phyloP scores from a whole-genome alignment of 53 echinoderm and acorn worm species.

The Antedon mediterranea region DNA sequence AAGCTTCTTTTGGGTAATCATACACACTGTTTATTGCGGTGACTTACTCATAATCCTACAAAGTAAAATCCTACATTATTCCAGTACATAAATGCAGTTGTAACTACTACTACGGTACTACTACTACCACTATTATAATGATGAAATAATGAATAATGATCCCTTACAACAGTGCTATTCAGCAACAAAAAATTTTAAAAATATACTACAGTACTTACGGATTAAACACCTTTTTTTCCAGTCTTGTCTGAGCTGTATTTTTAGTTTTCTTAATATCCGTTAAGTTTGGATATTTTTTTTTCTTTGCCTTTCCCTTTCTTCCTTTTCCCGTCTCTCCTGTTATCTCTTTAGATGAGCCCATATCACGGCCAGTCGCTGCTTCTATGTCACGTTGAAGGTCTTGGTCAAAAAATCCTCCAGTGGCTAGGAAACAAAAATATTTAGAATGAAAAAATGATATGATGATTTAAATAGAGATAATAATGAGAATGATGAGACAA shows the following conservation, averaged over 20 bases:
- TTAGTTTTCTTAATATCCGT: slow-evolving; percentile 61
- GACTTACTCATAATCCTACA: too few species aligned
- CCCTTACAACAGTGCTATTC: too few species aligned
- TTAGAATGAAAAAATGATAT: not conserved
- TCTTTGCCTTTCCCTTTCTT: slow-evolving; percentile 65
- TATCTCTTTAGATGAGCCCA: slow-evolving; percentile 13
- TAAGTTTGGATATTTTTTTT: slow-evolving; percentile 72
- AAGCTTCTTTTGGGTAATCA: too few species aligned
- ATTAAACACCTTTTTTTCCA: slow-evolving; percentile 72
- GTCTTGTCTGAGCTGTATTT: slow-evolving; percentile 52
- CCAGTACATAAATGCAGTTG: too few species aligned
- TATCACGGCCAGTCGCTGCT: slow-evolving; percentile 48
- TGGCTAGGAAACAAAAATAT: not conserved
- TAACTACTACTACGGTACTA: too few species aligned
- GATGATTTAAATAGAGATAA: too few species aligned
- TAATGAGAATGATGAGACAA: too few species aligned
- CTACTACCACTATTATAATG: too few species aligned
- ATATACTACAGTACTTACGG: slow-evolving; percentile 39
- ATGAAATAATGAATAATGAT: too few species aligned
- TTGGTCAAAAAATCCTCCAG: slow-evolving; percentile 15
- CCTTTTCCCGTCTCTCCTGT: slow-evolving; percentile 41
- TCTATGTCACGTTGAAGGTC: slow-evolving; percentile 63
- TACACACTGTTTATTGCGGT: too few species aligned
- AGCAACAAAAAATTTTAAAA: too few species aligned
- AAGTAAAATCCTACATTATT: too few species aligned